These are phyloP conservation scores for Andricus grossulariae DNA, from an alignment of 1,140 invertebrate species.

Conservation along the genomic window DNA sequence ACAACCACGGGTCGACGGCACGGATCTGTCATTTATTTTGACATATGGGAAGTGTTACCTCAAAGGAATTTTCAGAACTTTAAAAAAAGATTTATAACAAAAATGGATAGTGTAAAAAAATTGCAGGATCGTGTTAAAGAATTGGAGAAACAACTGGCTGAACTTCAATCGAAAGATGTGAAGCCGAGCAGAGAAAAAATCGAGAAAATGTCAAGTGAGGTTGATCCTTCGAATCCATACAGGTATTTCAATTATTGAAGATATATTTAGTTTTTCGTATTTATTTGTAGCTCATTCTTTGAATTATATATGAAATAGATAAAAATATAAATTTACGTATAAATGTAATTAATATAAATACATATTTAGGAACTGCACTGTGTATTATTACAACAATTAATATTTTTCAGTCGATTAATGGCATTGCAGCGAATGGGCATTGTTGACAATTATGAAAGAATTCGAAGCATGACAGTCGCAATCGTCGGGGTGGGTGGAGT, in stretches of 20 bases:
- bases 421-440: constrained; percentile 99
- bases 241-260: constrained; percentile 78
- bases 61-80: neutral
- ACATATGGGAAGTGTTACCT: neutral
- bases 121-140: constrained; percentile 74
- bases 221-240: constrained; percentile 99
- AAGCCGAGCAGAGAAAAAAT: constrained; percentile 75
- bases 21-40: neutral
- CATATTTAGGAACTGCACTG: no score
- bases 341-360: no score
- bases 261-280: neutral
- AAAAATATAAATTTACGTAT: no score
- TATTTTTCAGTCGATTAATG: constrained; percentile 92
- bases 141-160: constrained; percentile 77
- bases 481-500: constrained; percentile 99
- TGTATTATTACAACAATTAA: no score
- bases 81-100: constrained; percentile 24
- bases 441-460: constrained; percentile 98
- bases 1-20: neutral
- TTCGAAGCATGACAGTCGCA: constrained; percentile 92
- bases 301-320: neutral
- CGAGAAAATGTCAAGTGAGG: constrained; percentile 85
- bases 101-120: constrained; percentile 56
- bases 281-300: constrained; percentile 11
- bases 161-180: constrained; percentile 68